These are phyloP conservation scores for Cynoglossus semilaevis DNA, from an alignment of 2,113 vertebrate species.

Conservation along the genomic window DNA sequence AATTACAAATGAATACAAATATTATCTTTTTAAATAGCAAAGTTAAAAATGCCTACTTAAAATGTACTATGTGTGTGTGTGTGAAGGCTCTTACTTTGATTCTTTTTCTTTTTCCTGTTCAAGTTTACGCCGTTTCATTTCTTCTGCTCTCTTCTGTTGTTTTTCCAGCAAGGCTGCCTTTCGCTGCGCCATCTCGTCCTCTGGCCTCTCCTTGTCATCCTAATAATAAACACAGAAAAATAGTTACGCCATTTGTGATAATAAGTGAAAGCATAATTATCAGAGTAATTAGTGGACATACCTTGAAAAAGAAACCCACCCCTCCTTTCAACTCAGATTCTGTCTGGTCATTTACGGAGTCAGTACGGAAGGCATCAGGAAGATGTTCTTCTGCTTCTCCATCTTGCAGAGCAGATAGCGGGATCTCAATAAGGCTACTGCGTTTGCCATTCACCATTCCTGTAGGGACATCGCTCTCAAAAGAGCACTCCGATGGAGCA, in stretches of 20 bases:
- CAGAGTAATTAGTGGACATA: constrained; percentile 28
- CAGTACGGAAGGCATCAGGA: constrained; percentile 63
- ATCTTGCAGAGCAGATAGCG: constrained; percentile 76
- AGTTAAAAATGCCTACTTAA: background rate
- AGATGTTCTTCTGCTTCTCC: constrained; percentile 72
- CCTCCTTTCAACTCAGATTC: constrained; percentile 75
- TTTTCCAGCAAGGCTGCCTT: constrained; percentile 84
- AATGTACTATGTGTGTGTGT: too few relatives aligned
- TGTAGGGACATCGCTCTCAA: constrained; percentile 75
- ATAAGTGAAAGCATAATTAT: background rate
- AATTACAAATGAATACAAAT: too few relatives aligned
- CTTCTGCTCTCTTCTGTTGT: constrained; percentile 86
- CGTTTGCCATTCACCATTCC: constrained; percentile 69
- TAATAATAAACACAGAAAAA: constrained; percentile 29
- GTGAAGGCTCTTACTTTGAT: constrained; percentile 75
- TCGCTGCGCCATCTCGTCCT: constrained; percentile 87
- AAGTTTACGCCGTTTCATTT: constrained; percentile 80
- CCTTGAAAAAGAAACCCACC: constrained; percentile 87
- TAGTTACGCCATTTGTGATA: background rate
- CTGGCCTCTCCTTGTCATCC: constrained; percentile 78
- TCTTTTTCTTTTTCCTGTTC: constrained; percentile 87
- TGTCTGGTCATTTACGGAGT: constrained; percentile 78
- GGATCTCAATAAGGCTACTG: constrained; percentile 84
- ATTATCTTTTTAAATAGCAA: too few relatives aligned
- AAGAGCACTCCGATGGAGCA: constrained; percentile 81